Evolutionary conservation across 2,797 vertebrate genomes (phyloP).

Genomic region (Limnodromus scolopaceus): DNA sequence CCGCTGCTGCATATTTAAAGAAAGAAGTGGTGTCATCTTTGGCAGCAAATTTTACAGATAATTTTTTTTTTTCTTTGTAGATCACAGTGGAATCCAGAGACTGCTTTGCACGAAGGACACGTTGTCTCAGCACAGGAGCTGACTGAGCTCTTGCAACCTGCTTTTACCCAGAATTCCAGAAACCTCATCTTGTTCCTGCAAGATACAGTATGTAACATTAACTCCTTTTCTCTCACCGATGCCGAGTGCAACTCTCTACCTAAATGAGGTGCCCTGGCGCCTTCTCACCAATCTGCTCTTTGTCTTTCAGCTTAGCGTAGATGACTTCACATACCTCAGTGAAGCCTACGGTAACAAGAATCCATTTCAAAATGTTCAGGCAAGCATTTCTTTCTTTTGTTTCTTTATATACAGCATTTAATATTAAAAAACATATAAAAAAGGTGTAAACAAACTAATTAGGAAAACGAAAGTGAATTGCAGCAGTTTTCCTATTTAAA

Average conservation of each 20-base stretch:
- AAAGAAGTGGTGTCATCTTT: background rate
- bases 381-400: slow-evolving; percentile 47
- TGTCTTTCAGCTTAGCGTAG: slow-evolving; percentile 76
- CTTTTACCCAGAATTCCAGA: slow-evolving; percentile 20
- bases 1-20: background rate
- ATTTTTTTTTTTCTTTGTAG: slow-evolving; percentile 45
- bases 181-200: slow-evolving; percentile 67
- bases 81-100: slow-evolving; percentile 49
- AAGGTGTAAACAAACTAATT: background rate
- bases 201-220: slow-evolving; percentile 20
- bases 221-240: background rate
- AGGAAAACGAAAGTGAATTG: background rate
- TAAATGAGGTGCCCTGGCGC: background rate
- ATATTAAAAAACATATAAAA: background rate
- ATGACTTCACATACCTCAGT: slow-evolving; percentile 66
- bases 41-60: background rate
- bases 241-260: background rate
- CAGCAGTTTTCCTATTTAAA: background rate
- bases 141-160: background rate
- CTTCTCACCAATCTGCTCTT: slow-evolving; percentile 24
- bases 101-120: slow-evolving; percentile 45
- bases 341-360: slow-evolving; percentile 50
- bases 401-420: background rate
- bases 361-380: slow-evolving; percentile 67
- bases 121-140: slow-evolving; percentile 41